A percentile compares a stretch with the other conserved stretches of the same genome.
Evolutionary conservation across 2,113 vertebrate species (phyloP).

Genomic region (Vireo altiloquus): DNA sequence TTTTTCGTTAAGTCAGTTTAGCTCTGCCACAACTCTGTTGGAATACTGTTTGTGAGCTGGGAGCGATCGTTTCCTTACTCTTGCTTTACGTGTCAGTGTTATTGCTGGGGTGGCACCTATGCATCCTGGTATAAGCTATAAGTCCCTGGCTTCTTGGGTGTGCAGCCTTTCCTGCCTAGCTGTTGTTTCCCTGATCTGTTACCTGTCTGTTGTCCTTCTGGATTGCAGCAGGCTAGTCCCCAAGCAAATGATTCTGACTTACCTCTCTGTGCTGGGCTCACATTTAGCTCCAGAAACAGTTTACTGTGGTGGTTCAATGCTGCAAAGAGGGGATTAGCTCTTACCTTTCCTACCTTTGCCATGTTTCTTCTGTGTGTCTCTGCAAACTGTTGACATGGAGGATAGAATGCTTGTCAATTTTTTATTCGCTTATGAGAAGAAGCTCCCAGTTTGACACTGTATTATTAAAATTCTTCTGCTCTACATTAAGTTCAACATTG

Average conservation of each 20-base stretch:
- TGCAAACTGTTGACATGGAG: background rate
- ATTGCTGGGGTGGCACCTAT: background rate
- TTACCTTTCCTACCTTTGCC: background rate
- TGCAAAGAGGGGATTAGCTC: background rate
- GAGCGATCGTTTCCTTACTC: background rate
- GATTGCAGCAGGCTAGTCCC: background rate
- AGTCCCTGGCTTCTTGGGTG: background rate
- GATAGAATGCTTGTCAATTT: background rate
- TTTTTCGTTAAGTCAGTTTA: background rate
- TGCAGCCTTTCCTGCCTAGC: background rate
- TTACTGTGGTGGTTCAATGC: background rate
- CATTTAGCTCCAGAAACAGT: background rate
- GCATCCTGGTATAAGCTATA: background rate
- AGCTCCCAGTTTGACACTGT: background rate
- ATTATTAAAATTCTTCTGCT: background rate
- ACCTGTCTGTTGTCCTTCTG: background rate
- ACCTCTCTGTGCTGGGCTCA: background rate
- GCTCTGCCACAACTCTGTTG: background rate
- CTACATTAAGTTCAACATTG: background rate
- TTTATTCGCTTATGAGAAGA: background rate
- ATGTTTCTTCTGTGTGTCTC: background rate
- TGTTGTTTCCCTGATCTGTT: background rate
- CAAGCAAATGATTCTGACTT: background rate
- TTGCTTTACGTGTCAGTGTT: fast-evolving
- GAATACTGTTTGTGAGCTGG: background rate